A percentile compares a stretch with the other conserved stretches of the same genome.
Evolutionary conservation across 2,797 vertebrate species (phyloP).

Genomic region (Sebastes taczanowskii): DNA sequence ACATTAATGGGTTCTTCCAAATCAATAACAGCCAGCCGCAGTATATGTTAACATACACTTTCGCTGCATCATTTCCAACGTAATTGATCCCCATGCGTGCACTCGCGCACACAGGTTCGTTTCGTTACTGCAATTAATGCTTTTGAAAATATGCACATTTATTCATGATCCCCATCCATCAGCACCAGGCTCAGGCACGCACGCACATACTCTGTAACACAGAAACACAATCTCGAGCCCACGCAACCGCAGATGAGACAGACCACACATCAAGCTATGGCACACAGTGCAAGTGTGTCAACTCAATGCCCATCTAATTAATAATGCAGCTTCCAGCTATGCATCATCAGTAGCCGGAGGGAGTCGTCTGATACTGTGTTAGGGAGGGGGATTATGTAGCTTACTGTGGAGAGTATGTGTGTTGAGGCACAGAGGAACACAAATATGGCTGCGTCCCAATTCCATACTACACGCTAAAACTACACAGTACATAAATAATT

Average conservation of each 20-base stretch:
- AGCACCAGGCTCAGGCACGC: constrained; percentile 24
- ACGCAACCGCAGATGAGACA: constrained; percentile 27
- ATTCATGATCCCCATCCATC: constrained; percentile 29
- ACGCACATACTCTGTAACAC: constrained; percentile 25
- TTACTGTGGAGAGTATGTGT: constrained; percentile 1
- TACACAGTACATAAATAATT: background rate
- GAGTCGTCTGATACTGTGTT: constrained; percentile 25
- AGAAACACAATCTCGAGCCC: constrained; percentile 43
- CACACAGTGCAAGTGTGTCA: constrained; percentile 29
- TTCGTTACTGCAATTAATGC: constrained; percentile 44
- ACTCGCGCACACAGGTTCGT: background rate
- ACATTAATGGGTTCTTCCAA: constrained; percentile 31
- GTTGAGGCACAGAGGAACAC: constrained; percentile 1
- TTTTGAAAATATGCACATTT: constrained; percentile 47
- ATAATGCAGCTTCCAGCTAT: constrained; percentile 60
- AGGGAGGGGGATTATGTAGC: constrained; percentile 9
- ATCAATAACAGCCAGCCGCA: constrained; percentile 27
- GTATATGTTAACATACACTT: constrained; percentile 29
- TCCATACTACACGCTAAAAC: background rate
- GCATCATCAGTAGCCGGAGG: constrained; percentile 44
- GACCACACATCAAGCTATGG: constrained; percentile 52
- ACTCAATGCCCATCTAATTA: constrained; percentile 53
- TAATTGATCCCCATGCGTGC: constrained; percentile 28
- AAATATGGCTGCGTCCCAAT: background rate
- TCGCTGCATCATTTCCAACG: constrained; percentile 19